Percentiles rank a stretch among this genome's conserved stretches.
Conservation (phyloP, 2,888 invertebrate genomes). For the Yponomeuta evonymella region DNA sequence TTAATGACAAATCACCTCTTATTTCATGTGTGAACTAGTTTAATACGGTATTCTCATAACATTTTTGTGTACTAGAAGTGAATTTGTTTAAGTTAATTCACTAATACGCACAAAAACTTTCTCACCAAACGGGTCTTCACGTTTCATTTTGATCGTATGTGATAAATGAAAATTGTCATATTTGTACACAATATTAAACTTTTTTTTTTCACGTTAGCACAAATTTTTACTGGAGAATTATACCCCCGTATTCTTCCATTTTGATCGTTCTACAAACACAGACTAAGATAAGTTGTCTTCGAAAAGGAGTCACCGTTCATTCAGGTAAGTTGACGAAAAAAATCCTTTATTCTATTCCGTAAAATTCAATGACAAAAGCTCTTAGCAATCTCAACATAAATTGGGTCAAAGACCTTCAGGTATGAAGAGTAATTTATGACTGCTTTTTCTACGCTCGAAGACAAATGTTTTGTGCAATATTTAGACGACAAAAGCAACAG, state of each 20-base stretch:
- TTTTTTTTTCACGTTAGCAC: too few relatives aligned
- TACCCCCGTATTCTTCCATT: neutral
- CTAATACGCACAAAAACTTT: too few relatives aligned
- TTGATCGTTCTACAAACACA: neutral
- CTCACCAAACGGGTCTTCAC: neutral
- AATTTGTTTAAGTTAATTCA: too few relatives aligned
- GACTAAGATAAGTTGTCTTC: neutral
- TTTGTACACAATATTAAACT: too few relatives aligned
- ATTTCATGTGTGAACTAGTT: neutral
- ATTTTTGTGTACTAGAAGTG: too few relatives aligned
- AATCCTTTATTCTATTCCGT: neutral
- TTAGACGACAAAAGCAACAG: conserved; percentile 30
- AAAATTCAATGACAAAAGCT: neutral
- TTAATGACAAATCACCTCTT: neutral
- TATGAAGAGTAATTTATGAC: conserved; percentile 16
- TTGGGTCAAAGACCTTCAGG: conserved; percentile 20
- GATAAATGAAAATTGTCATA: neutral
- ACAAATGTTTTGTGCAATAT: conserved; percentile 14
- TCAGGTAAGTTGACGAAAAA: conserved; percentile 7
- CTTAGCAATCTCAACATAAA: conserved; percentile 11
- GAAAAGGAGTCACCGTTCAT: neutral
- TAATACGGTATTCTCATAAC: too few relatives aligned
- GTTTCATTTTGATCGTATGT: neutral
- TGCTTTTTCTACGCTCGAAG: conserved; percentile 1
- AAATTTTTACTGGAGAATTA: too few relatives aligned